Conservation (phyloP, 2,888 invertebrate genomes). For the Epirrita christyi region DNA sequence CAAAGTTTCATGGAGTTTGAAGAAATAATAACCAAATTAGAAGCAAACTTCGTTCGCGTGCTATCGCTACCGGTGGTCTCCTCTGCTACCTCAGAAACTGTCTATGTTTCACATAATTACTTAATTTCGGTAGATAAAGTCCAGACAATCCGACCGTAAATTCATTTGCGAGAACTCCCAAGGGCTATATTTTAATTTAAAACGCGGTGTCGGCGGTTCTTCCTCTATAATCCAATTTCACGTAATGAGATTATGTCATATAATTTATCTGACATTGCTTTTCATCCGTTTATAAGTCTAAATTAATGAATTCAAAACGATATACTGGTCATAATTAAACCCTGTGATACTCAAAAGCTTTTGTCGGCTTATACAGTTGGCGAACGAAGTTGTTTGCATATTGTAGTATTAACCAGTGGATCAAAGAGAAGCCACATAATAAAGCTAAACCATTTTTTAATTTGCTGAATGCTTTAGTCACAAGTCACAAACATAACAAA, state of each 20-base stretch:
- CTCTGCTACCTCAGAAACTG: conserved; percentile 1
- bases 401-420: conserved; percentile 1
- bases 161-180: conserved; percentile 18
- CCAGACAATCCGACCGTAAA: conserved; percentile 6
- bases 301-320: conserved; percentile 21
- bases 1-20: too few species aligned
- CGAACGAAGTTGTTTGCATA: neutral
- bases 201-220: conserved; percentile 41
- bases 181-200: conserved; percentile 50
- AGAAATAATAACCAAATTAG: too few species aligned
- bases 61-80: too few species aligned
- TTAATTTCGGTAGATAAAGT: conserved; percentile 9
- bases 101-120: conserved; percentile 12
- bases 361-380: conserved; percentile 3
- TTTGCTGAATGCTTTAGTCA: too few species aligned
- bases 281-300: conserved; percentile 28
- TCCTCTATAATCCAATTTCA: conserved; percentile 64
- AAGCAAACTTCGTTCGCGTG: too few species aligned
- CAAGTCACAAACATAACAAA: too few species aligned
- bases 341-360: conserved; percentile 11
- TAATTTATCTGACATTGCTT: conserved; percentile 30
- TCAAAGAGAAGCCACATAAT: conserved; percentile 6
- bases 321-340: conserved; percentile 10
- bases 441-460: neutral
- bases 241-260: conserved; percentile 58